Conservation (phyloP, 2,797 vertebrate species). For the Hybognathus amarus region DNA sequence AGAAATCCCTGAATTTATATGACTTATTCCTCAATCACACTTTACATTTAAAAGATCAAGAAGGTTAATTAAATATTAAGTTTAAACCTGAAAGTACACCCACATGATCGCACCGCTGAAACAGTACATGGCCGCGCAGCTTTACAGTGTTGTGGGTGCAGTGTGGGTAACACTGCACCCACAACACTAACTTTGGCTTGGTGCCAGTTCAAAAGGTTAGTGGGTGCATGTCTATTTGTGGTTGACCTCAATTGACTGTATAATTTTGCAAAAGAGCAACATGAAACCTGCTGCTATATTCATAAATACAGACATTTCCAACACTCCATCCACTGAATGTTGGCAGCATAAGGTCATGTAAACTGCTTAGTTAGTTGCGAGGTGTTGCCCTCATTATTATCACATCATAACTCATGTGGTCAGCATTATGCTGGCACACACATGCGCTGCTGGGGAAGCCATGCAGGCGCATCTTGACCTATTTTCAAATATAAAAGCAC, state of each 20-base stretch:
- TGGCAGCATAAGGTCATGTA: neutral
- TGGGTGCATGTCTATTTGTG: constrained; percentile 38
- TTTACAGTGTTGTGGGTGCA: too few species aligned
- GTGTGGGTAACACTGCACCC: neutral
- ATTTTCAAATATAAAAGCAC: neutral
- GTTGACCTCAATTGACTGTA: constrained; percentile 29
- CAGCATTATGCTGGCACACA: neutral
- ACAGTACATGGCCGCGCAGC: neutral
- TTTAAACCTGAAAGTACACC: neutral
- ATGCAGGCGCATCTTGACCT: neutral
- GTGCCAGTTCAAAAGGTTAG: constrained; percentile 29
- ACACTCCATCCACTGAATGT: neutral
- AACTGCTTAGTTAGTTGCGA: neutral
- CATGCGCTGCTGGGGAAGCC: neutral
- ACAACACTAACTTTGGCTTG: neutral
- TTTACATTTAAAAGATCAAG: neutral
- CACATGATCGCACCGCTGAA: neutral
- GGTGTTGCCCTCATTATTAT: neutral
- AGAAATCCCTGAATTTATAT: neutral
- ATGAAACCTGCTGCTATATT: constrained; percentile 32
- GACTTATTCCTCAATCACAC: neutral
- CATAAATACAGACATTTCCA: neutral
- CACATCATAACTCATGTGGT: neutral
- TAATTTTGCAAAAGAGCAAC: constrained; percentile 34
- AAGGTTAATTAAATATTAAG: neutral